phyloP scores from a whole-genome alignment of 2,888 invertebrate genomes.

The Acholoe squamosa region DNA sequence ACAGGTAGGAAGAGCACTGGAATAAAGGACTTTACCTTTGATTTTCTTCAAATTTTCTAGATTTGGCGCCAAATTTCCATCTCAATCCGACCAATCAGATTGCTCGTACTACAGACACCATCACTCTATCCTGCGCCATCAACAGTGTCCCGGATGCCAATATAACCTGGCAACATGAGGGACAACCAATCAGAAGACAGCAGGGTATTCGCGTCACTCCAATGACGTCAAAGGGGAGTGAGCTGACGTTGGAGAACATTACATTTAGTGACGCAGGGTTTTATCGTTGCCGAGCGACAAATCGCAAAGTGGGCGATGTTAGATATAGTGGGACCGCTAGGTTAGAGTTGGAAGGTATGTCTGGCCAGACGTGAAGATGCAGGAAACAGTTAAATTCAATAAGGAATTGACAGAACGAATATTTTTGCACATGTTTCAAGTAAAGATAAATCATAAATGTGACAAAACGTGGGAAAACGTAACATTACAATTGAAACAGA shows the following conservation, averaged over 20 bases:
- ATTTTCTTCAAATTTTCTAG: neutral
- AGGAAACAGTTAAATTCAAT: no score
- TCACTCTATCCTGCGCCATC: neutral
- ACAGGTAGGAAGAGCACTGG: no score
- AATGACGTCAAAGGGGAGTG: neutral
- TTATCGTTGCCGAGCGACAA: conserved; percentile 1
- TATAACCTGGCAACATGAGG: conserved; percentile 30
- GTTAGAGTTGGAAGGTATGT: neutral
- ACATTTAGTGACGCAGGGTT: conserved; percentile 20
- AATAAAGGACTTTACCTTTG: no score
- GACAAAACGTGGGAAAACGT: no score
- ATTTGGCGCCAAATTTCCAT: conserved; percentile 5
- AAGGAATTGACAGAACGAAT: no score
- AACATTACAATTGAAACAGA: no score
- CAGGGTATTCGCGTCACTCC: neutral
- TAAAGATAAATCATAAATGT: no score
- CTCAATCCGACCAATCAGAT: neutral
- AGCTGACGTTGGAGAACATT: conserved; percentile 25
- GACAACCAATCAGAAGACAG: neutral
- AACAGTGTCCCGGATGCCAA: conserved; percentile 35
- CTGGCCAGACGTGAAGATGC: no score
- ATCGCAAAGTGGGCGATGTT: neutral
- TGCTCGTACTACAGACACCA: neutral
- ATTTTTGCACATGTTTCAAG: no score
- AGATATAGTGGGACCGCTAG: neutral